These are phyloP conservation scores for Corapipo altera DNA, from an alignment of 2,113 vertebrate genomes.

Conservation along the genomic window DNA sequence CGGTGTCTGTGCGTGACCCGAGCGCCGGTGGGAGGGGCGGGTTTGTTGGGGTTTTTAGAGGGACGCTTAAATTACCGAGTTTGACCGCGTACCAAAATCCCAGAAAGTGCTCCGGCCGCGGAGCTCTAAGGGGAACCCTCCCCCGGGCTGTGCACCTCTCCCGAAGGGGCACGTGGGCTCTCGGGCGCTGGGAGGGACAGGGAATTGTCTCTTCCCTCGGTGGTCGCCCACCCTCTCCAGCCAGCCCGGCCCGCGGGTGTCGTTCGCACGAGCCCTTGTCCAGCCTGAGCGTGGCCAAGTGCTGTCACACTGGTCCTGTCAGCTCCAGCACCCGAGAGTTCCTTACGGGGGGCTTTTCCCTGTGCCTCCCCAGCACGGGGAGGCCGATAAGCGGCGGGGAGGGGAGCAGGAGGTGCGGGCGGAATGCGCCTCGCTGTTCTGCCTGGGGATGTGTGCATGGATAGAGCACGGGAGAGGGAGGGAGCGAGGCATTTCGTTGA, in stretches of 20 bases:
- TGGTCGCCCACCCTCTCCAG: background rate
- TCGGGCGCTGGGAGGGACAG: background rate
- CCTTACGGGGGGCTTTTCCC: background rate
- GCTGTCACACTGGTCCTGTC: fast-evolving
- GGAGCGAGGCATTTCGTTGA: background rate
- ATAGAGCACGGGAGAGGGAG: background rate
- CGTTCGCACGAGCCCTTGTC: background rate
- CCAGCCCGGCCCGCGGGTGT: fast-evolving
- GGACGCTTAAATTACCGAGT: background rate
- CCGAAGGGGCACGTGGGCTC: fast-evolving
- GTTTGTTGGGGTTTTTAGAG: background rate
- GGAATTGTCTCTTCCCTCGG: too few relatives aligned
- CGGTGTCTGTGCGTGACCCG: fast-evolving
- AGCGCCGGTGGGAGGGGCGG: fast-evolving
- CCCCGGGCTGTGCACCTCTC: fast-evolving
- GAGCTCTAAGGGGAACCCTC: background rate
- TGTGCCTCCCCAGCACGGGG: fast-evolving
- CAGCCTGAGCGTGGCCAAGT: background rate
- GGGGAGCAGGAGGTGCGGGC: background rate
- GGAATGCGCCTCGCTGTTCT: too few relatives aligned
- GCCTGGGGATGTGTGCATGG: fast-evolving
- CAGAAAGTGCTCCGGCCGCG: fast-evolving
- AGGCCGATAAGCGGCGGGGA: fast-evolving
- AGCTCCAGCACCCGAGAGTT: background rate
- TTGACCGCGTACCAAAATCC: fast-evolving